A percentile compares a stretch with the other conserved stretches of the same genome.
Conservation (phyloP, 2,113 vertebrate genomes). For the Amia ocellicauda region DNA sequence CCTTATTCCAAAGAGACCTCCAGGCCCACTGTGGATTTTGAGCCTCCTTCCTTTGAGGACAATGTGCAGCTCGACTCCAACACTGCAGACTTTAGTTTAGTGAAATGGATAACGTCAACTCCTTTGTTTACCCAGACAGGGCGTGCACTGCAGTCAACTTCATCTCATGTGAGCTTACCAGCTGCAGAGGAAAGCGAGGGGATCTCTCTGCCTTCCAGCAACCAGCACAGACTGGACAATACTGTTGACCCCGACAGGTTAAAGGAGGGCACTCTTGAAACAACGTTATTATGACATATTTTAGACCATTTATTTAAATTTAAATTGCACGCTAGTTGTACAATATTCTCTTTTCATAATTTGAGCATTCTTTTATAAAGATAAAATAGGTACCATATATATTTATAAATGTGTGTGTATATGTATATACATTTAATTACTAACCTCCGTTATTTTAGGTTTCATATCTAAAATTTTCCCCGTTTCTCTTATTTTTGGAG, state of each 20-base stretch:
- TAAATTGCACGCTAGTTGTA: slow-evolving; percentile 81
- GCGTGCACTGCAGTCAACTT: slow-evolving; percentile 52
- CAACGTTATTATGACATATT: slow-evolving; percentile 62
- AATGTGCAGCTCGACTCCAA: slow-evolving; percentile 29
- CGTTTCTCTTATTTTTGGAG: too few relatives aligned
- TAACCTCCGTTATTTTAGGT: slow-evolving; percentile 30
- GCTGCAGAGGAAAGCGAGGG: slow-evolving; percentile 47
- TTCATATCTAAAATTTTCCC: slow-evolving; percentile 31
- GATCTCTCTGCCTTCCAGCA: slow-evolving; percentile 31
- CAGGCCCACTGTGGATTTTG: slow-evolving; percentile 23
- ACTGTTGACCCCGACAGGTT: slow-evolving; percentile 23
- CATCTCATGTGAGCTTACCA: slow-evolving; percentile 47
- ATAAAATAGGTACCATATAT: slow-evolving; percentile 53
- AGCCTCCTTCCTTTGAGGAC: slow-evolving; percentile 26
- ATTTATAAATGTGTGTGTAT: slow-evolving; percentile 6
- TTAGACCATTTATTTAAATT: slow-evolving; percentile 59
- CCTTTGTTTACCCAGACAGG: slow-evolving; percentile 58
- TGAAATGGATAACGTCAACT: slow-evolving; percentile 70
- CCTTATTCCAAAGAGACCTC: slow-evolving; percentile 45
- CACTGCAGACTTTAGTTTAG: slow-evolving; percentile 49
- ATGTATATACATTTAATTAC: slow-evolving; percentile 16
- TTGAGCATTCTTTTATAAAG: slow-evolving; percentile 63
- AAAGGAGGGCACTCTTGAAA: slow-evolving; percentile 50
- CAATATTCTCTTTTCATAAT: slow-evolving; percentile 69
- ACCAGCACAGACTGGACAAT: slow-evolving; percentile 38